Conservation (phyloP, 2,113 vertebrate genomes). For the Nycticryphes semicollaris region DNA sequence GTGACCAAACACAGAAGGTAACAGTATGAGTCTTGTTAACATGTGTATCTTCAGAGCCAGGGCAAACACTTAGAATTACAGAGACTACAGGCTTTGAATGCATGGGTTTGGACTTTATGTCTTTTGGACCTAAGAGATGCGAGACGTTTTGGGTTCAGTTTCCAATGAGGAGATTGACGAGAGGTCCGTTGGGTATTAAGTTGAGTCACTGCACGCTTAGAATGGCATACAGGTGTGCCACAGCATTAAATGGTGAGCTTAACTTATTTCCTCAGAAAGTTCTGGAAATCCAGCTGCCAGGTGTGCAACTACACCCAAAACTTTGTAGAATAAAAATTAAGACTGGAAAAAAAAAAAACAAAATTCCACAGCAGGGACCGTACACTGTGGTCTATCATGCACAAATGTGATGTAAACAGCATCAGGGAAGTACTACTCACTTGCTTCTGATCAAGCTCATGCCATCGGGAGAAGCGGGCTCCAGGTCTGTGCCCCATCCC, state of each 20-base stretch:
- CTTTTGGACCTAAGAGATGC: neutral
- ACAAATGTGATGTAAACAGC: neutral
- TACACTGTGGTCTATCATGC: accelerated
- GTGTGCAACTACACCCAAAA: neutral
- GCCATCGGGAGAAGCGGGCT: neutral
- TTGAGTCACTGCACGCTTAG: neutral
- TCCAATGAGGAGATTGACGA: neutral
- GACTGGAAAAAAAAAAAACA: accelerated
- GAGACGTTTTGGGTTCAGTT: neutral
- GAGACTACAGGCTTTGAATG: neutral
- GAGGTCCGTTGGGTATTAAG: neutral
- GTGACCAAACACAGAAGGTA: neutral
- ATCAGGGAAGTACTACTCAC: neutral
- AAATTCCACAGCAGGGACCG: neutral
- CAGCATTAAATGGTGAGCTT: neutral
- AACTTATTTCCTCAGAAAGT: neutral
- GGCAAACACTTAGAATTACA: neutral
- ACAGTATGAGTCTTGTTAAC: neutral
- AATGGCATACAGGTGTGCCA: neutral
- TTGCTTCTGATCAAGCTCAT: neutral
- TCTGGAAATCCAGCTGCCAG: neutral
- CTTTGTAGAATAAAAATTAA: neutral
- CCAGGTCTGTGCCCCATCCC: neutral
- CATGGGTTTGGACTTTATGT: neutral
- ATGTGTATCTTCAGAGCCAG: neutral